phyloP scores from a whole-genome alignment of 2,797 vertebrate species.

The Hemibagrus guttatus region DNA sequence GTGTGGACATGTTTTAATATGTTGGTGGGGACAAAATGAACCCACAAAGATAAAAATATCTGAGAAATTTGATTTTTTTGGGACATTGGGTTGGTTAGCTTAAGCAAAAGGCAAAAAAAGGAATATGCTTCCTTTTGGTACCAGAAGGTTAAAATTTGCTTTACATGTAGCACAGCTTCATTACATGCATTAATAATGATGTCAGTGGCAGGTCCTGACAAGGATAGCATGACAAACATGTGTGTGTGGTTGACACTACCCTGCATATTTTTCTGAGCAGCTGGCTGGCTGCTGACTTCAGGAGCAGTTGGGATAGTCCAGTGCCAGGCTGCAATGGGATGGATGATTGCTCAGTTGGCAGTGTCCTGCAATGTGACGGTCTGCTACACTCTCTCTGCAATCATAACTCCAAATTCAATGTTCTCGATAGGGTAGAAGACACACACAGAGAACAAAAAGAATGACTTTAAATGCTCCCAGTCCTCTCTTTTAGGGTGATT shows the following conservation, averaged over 20 bases:
- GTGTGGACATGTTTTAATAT: not conserved
- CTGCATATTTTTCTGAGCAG: constrained; percentile 68
- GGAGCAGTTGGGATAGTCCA: constrained; percentile 72
- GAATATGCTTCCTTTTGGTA: not conserved
- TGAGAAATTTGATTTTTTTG: not conserved
- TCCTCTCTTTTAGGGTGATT: constrained; percentile 63
- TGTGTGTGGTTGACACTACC: constrained; percentile 57
- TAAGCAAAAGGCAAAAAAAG: not conserved
- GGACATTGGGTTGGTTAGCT: not conserved
- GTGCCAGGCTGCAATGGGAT: constrained; percentile 72
- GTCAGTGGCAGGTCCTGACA: not conserved
- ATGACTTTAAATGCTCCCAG: constrained; percentile 42
- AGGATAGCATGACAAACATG: constrained; percentile 31
- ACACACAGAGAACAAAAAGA: constrained; percentile 32
- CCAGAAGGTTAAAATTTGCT: not conserved
- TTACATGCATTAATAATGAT: not conserved
- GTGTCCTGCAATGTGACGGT: constrained; percentile 66
- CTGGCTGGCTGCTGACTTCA: constrained; percentile 71
- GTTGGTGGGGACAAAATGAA: not conserved
- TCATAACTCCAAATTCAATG: constrained; percentile 45
- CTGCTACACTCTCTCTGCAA: constrained; percentile 63
- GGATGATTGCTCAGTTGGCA: constrained; percentile 79
- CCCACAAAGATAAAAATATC: not conserved
- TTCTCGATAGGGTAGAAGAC: constrained; percentile 35
- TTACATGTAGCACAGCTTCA: not conserved